Percentiles rank a stretch among this genome's conserved stretches.
Conservation (phyloP, 1,140 invertebrate species). For the Hyposmocoma kahamanoa region DNA sequence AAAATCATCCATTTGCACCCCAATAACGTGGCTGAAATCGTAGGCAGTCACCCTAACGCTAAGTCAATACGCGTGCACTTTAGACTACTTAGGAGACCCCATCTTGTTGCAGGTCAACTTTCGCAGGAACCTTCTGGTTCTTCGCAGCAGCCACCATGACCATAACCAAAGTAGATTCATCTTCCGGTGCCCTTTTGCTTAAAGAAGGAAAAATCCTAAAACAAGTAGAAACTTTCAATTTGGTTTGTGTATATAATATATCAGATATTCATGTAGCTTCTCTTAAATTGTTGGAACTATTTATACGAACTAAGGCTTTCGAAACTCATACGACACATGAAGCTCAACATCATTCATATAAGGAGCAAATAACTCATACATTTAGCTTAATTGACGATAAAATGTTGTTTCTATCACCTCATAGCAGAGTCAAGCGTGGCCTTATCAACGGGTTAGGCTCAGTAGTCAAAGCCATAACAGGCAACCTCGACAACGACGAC, state of each 20-base stretch:
- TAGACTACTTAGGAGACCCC: background rate
- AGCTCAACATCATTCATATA: background rate
- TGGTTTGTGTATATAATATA: constrained; percentile 13
- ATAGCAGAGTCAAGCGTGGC: background rate
- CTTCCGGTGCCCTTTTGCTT: background rate
- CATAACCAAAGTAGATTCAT: background rate
- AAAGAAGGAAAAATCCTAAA: background rate
- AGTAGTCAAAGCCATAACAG: background rate
- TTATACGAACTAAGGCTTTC: background rate
- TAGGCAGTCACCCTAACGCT: constrained; percentile 21
- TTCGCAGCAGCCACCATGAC: background rate
- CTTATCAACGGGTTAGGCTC: constrained; percentile 1
- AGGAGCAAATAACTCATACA: background rate
- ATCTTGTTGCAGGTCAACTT: background rate
- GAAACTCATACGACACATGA: background rate
- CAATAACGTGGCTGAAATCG: constrained; percentile 26
- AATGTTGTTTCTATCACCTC: background rate
- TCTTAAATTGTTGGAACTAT: background rate
- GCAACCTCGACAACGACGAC: background rate
- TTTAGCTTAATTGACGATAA: background rate
- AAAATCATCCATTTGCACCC: constrained; percentile 27
- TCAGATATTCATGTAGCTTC: background rate
- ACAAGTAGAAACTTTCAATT: constrained; percentile 16
- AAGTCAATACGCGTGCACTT: background rate
- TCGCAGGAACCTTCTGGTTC: background rate